These are phyloP conservation scores for Laspeyria flexula DNA, from an alignment of 2,888 invertebrate species.

Conservation along the genomic window DNA sequence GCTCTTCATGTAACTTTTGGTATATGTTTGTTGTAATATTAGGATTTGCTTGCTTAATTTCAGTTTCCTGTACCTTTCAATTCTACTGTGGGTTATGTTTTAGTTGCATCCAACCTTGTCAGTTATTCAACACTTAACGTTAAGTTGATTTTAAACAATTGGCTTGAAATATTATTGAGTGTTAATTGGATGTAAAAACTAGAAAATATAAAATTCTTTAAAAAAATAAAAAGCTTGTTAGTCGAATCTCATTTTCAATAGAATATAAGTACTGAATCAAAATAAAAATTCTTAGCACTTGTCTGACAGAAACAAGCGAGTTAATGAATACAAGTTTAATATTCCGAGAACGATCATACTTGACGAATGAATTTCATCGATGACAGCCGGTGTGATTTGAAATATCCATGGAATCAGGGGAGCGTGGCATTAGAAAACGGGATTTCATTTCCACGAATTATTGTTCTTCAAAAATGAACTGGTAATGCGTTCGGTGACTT, in stretches of 20 bases:
- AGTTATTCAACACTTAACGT: too few relatives aligned
- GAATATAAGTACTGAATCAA: conserved; percentile 6
- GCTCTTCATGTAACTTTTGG: background rate
- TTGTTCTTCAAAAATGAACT: background rate
- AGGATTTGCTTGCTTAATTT: background rate
- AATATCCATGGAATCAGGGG: conserved; percentile 3
- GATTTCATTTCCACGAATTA: background rate
- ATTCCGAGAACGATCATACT: conserved; percentile 5
- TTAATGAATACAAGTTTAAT: conserved; percentile 12
- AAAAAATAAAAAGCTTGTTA: background rate
- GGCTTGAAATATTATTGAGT: too few relatives aligned
- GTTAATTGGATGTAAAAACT: too few relatives aligned
- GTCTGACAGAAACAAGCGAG: conserved; percentile 17
- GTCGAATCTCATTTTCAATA: background rate
- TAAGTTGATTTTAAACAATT: too few relatives aligned
- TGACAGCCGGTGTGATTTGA: conserved; percentile 6
- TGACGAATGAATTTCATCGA: conserved; percentile 12
- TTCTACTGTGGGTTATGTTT: too few relatives aligned
- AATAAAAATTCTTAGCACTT: conserved; percentile 41
- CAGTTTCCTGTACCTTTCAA: too few relatives aligned
- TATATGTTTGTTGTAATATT: background rate
- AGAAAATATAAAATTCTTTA: background rate
- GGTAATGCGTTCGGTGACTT: too few relatives aligned
- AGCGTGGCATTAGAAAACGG: background rate
- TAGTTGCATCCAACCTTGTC: too few relatives aligned